phyloP scores from a whole-genome alignment of 2,888 invertebrate species.

The Ophioninae sp. region DNA sequence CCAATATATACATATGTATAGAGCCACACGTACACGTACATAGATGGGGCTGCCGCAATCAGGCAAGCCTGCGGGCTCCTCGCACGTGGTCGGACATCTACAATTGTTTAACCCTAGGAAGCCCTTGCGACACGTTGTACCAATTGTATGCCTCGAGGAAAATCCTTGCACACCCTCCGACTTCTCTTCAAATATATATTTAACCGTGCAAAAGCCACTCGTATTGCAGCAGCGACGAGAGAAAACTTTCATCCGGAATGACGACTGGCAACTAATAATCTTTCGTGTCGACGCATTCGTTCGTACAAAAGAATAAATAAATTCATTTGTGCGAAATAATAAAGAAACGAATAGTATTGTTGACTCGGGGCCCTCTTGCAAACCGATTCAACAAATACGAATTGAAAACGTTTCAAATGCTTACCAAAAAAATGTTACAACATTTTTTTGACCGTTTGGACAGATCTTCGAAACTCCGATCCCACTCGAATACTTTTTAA shows the following conservation, averaged over 20 bases:
- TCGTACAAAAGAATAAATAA: too few species aligned
- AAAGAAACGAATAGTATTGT: too few species aligned
- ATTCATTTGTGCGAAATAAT: too few species aligned
- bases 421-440: too few species aligned
- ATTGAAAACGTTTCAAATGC: too few species aligned
- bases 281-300: background rate
- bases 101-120: conserved; percentile 46
- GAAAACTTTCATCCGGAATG: background rate
- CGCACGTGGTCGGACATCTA: conserved; percentile 51
- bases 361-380: too few species aligned
- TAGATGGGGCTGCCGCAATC: conserved; percentile 77
- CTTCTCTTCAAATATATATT: background rate
- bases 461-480: too few species aligned
- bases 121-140: conserved; percentile 24
- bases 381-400: too few species aligned
- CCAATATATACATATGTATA: conserved; percentile 5
- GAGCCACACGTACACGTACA: background rate
- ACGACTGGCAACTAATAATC: background rate
- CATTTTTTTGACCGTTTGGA: too few species aligned
- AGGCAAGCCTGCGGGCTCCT: conserved; percentile 77
- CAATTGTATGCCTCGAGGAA: conserved; percentile 5
- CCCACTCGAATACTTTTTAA: background rate
- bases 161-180: background rate
- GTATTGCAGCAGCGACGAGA: background rate
- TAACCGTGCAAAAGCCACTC: background rate